A percentile compares a stretch with the other conserved stretches of the same genome.
phyloP scores from a whole-genome alignment of 1,140 invertebrate genomes.

The Cydia strobilella region DNA sequence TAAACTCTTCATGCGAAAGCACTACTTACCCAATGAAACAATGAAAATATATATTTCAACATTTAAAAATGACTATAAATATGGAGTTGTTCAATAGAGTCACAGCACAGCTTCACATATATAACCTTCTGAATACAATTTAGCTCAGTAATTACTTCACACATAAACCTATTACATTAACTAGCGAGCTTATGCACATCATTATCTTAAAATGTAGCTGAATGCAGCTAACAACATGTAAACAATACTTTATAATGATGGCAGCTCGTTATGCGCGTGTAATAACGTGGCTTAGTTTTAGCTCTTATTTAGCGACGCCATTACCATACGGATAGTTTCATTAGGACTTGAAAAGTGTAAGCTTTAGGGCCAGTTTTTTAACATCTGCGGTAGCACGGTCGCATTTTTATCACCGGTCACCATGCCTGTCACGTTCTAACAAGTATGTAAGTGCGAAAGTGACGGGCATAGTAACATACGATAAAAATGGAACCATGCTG shows the following conservation, averaged over 20 bases:
- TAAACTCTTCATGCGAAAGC: too few relatives aligned
- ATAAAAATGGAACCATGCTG: too few relatives aligned
- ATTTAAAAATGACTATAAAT: too few relatives aligned
- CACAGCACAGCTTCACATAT: neutral
- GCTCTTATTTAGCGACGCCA: neutral
- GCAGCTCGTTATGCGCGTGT: neutral
- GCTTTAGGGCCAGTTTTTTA: neutral
- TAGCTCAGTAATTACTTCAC: neutral
- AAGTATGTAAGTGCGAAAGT: too few relatives aligned
- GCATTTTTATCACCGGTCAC: too few relatives aligned
- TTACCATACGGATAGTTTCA: conserved; percentile 18
- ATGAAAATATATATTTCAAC: too few relatives aligned
- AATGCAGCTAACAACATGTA: conserved; percentile 20
- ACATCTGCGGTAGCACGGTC: too few relatives aligned
- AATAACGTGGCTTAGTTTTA: conserved; percentile 16
- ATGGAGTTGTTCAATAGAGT: neutral
- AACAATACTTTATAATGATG: conserved; percentile 13
- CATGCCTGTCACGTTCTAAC: too few relatives aligned
- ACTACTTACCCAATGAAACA: too few relatives aligned
- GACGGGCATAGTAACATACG: too few relatives aligned
- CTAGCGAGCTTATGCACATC: conserved; percentile 5
- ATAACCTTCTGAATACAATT: neutral
- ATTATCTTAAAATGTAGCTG: conserved; percentile 19
- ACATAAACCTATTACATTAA: conserved; percentile 12
- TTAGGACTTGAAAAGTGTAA: neutral